phyloP scores from a whole-genome alignment of 2,888 invertebrate genomes.

The Phyllotreta striolata region DNA sequence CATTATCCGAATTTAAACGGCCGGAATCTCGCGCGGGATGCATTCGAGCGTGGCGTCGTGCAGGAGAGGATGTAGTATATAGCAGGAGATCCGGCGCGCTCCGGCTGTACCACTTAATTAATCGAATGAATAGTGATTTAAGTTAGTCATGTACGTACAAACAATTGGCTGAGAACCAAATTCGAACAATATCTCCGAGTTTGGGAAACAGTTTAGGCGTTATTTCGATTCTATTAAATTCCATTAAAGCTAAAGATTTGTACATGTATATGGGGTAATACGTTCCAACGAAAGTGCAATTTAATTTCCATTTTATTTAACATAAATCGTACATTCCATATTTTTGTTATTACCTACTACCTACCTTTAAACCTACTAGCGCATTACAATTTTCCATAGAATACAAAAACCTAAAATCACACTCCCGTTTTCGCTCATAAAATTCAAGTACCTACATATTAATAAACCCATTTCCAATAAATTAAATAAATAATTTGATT shows the following conservation, averaged over 20 bases:
- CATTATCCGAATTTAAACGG: constrained; percentile 16
- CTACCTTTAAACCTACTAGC: too few species aligned
- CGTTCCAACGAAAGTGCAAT: not conserved
- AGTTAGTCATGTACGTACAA: constrained; percentile 59
- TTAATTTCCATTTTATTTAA: not conserved
- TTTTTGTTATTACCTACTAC: too few species aligned
- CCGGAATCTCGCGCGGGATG: constrained; percentile 7
- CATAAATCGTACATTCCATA: too few species aligned
- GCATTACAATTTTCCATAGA: too few species aligned
- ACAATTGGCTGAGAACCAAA: constrained; percentile 61
- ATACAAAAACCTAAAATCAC: too few species aligned
- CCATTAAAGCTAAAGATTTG: constrained; percentile 59
- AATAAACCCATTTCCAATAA: too few species aligned
- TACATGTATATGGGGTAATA: constrained; percentile 49
- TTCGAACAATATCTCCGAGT: constrained; percentile 59
- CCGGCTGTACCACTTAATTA: constrained; percentile 52
- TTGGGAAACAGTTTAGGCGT: constrained; percentile 55
- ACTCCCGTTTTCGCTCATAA: too few species aligned
- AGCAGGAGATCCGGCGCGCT: constrained; percentile 13
- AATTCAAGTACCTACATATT: too few species aligned
- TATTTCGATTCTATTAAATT: constrained; percentile 61
- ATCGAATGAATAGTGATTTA: constrained; percentile 60
- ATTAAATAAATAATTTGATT: not conserved
- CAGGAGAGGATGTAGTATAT: not conserved
- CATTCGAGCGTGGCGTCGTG: constrained; percentile 16